phyloP scores from a whole-genome alignment of 2,888 invertebrate species.

The Notocelia uddmanniana region DNA sequence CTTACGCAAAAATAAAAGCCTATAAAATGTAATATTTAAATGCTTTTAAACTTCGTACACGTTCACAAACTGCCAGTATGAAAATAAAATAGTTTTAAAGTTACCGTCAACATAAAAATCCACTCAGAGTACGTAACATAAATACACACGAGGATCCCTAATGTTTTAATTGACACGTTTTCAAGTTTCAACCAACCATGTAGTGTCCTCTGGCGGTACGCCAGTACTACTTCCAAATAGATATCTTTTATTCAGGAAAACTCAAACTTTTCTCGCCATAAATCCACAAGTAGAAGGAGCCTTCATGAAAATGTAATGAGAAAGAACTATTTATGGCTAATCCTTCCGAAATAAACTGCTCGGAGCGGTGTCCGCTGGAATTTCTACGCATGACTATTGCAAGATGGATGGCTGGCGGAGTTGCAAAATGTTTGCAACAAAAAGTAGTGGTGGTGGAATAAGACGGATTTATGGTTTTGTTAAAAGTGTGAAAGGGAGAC shows the following conservation, averaged over 20 bases:
- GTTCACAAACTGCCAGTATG: slow-evolving; percentile 10
- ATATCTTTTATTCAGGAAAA: slow-evolving; percentile 84
- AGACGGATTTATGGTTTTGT: slow-evolving; percentile 55
- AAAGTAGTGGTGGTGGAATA: slow-evolving; percentile 61
- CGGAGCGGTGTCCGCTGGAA: slow-evolving; percentile 67
- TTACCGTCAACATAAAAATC: slow-evolving; percentile 1
- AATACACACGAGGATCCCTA: slow-evolving; percentile 27
- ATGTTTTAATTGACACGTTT: slow-evolving; percentile 61
- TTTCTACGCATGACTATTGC: slow-evolving; percentile 67
- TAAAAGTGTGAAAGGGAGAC: slow-evolving; percentile 60
- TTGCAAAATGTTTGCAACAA: slow-evolving; percentile 64
- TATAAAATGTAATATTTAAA: neutral
- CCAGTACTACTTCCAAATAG: slow-evolving; percentile 79
- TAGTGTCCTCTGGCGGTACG: slow-evolving; percentile 73
- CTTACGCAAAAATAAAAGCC: neutral
- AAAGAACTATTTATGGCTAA: slow-evolving; percentile 84
- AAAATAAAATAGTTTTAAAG: slow-evolving; percentile 22
- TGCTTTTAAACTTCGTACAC: neutral
- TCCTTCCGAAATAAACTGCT: slow-evolving; percentile 82
- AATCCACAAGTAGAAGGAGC: slow-evolving; percentile 76
- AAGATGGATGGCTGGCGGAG: slow-evolving; percentile 68
- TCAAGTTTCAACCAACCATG: slow-evolving; percentile 55
- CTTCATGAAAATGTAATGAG: slow-evolving; percentile 84
- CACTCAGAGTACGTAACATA: slow-evolving; percentile 20
- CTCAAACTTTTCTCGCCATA: slow-evolving; percentile 83